Base-by-base conservation (phyloP, 2,888 invertebrate species). In the Pristionchus exspectatus region DNA sequence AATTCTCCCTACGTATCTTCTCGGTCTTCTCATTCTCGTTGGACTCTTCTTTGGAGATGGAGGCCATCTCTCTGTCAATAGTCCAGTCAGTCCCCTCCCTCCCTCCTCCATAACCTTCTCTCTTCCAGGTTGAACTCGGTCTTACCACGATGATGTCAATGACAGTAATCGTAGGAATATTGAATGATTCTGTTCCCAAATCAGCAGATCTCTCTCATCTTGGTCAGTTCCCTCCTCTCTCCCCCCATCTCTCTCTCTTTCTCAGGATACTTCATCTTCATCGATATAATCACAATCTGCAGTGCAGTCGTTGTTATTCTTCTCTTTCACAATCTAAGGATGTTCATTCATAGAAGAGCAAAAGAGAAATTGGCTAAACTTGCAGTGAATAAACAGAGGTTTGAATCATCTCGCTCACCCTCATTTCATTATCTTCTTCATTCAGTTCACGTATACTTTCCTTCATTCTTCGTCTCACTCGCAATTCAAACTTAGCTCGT, bases 181-280 rank as follows among this genome's bases (percentile, higher is more conserved):
- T 74, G 38, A 74, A 74, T 33, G 50, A 77, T 44, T 77, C 77
- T 1, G 77, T 30, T 5, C 77, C 77, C 10, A 77, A 77, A 33
- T 77, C 77, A 77, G 38, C 16, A n/a, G 77, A 77, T 44, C 44
- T 77, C 10, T 77, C 77, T 30, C 38, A 50, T 44, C 77, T 77
- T 33, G 77, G 77, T 77, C 14, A 72, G n/a, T 72, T n/a, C 38
- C 69, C 30, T 27, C 14, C 24, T 30, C 27, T 9, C 14, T 2
- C 14, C n/a, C 14, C 69, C 30, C 30, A 4, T 27, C 30, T 69
- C 69, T 12, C 7, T 12, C 33, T 74, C 30, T 16, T 74, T 74
- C 74, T 74, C 74, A 74, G 74, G 74, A 30, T 74, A 30, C 74
- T 74, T 74, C 74, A 27, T 74, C 74, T 74, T 74, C 38, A n/a